Conservation (phyloP, 2,797 vertebrate species). For the Remorina albescens region DNA sequence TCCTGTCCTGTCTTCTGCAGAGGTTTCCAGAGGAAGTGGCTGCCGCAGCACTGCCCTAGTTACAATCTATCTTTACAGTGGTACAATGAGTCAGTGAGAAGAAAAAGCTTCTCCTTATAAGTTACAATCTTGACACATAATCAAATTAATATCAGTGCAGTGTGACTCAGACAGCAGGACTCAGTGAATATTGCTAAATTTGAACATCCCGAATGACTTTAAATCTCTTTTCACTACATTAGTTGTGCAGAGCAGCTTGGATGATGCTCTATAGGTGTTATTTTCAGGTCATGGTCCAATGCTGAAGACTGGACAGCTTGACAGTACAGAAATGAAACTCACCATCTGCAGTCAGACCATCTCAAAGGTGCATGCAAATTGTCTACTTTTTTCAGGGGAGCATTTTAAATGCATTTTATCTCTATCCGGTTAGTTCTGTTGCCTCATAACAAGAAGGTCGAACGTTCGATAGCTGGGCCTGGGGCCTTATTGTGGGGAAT, state of each 20-base stretch:
- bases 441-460: no score
- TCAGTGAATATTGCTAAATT: background rate
- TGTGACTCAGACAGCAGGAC: background rate
- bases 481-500: no score
- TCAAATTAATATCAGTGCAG: background rate
- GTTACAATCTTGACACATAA: background rate
- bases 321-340: background rate
- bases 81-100: background rate
- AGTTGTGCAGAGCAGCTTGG: background rate
- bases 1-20: background rate
- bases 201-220: background rate
- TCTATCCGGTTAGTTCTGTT: no score
- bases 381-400: no score
- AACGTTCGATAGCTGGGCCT: no score
- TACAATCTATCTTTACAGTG: no score
- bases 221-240: background rate
- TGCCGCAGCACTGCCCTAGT: no score
- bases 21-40: background rate
- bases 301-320: background rate
- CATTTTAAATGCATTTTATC: no score
- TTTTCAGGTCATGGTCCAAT: background rate
- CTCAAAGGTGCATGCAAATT: no score
- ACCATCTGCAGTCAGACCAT: no score
- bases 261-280: background rate
- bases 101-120: background rate